Evolutionary conservation across 2,888 invertebrate genomes (phyloP), one percentile per base, ranked within the genome.

Genomic region (Mesorhabditis sp.): DNA sequence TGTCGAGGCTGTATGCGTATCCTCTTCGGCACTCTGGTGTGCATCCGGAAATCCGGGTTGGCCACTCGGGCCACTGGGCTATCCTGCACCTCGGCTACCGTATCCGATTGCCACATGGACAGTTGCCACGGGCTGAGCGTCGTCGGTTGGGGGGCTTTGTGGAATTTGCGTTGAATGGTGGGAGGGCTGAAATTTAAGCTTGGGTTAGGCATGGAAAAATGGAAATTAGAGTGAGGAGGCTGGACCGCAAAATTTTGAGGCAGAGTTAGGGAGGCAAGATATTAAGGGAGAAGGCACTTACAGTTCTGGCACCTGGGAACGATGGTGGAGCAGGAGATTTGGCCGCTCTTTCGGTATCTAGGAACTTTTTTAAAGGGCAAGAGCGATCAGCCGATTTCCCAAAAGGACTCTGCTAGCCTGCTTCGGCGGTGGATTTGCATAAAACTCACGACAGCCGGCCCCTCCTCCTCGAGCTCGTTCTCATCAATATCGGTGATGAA

Each of bases 111-210:
- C 58, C 58, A 50, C 7, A 50, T 50, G 7, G 58, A 50, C 10
- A 50, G 58, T 50, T 50, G 58, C 58, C 58, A 50, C n/a, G 58
- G n/a, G 58, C 58, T 50, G 58, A 50, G 58, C n/a, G 58, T 50
- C n/a, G 58, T 50, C 28, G 28, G 28, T 28, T 28, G 28, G 28
- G 28, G 28, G 28, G 28, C 28, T 28, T 28, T 28, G 28, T 28
- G 28, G 28, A 28, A 28, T 28, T 28, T 28, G 28, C 28, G 28
- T 28, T 28, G 28, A 1, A 28, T 28, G 28, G 28, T 28, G 1
- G 28, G 28, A 28, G 28, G 28, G 28, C 28, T 28, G 28, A 28
- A 28, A 28, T 28, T 28, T 28, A 28, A 28, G 28, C 28, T 28
- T 28, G 28, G 28, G 28, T 28, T 28, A 28, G 28, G 28, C 28